phyloP scores from a whole-genome alignment of 1,140 invertebrate species.

The Nephotettix cincticeps region DNA sequence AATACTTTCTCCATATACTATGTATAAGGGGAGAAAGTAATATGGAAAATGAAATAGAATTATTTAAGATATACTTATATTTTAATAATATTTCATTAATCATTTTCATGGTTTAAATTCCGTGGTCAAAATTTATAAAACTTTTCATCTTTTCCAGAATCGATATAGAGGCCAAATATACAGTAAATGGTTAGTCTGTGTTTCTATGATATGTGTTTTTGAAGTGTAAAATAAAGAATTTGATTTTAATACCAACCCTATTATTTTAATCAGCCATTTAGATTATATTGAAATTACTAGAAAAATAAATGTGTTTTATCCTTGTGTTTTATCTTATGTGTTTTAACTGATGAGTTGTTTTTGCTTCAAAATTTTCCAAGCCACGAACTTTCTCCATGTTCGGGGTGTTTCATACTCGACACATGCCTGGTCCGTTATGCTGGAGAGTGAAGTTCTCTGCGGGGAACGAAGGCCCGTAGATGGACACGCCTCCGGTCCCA shows the following conservation, averaged over 20 bases:
- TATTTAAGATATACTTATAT: too few relatives aligned
- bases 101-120: too few relatives aligned
- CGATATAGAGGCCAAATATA: too few relatives aligned
- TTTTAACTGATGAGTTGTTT: background rate
- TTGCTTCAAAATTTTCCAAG: background rate
- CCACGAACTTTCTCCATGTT: background rate
- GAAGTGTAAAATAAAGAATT: too few relatives aligned
- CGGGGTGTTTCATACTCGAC: background rate
- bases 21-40: too few relatives aligned
- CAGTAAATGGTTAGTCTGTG: too few relatives aligned
- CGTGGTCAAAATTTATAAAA: too few relatives aligned
- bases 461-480: conserved; percentile 8
- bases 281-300: background rate
- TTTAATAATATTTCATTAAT: too few relatives aligned
- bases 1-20: too few relatives aligned
- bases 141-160: too few relatives aligned
- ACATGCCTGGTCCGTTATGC: conserved; percentile 20
- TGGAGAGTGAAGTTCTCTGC: conserved; percentile 17
- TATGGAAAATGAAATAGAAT: too few relatives aligned
- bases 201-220: too few relatives aligned
- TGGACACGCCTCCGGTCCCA: conserved; percentile 10
- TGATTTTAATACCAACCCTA: background rate
- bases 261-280: background rate
- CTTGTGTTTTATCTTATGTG: background rate
- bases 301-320: background rate